phyloP scores from a whole-genome alignment of 2,888 invertebrate species.

The Mimumesa dahlbomi region DNA sequence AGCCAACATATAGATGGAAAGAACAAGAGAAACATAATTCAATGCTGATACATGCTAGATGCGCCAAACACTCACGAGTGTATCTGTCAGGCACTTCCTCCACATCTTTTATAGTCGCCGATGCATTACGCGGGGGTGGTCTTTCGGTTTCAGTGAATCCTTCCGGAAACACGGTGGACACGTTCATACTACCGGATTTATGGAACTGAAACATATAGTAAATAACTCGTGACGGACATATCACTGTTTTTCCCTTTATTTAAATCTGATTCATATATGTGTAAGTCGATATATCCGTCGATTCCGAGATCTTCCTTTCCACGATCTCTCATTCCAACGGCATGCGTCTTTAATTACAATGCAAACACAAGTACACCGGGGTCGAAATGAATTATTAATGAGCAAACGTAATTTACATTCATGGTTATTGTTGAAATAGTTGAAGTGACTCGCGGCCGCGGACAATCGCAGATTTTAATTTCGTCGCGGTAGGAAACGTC shows the following conservation, averaged over 20 bases:
- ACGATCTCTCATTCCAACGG: not conserved
- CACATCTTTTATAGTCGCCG: slow-evolving; percentile 34
- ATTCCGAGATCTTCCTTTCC: not conserved
- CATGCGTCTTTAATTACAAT: not conserved
- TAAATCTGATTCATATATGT: too few relatives aligned
- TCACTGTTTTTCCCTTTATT: too few relatives aligned
- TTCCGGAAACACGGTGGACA: slow-evolving; percentile 75
- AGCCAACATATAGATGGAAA: too few relatives aligned
- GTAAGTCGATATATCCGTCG: not conserved
- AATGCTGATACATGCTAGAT: not conserved
- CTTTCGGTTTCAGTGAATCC: slow-evolving; percentile 62
- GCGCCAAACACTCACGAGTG: slow-evolving; percentile 56
- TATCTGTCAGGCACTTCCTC: slow-evolving; percentile 33
- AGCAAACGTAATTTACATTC: slow-evolving; percentile 26
- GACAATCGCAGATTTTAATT: slow-evolving; percentile 13
- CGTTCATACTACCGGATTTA: slow-evolving; percentile 68
- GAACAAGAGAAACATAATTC: not conserved
- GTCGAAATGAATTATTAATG: slow-evolving; percentile 21
- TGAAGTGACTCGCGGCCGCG: not conserved
- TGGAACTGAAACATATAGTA: too few relatives aligned
- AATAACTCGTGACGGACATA: too few relatives aligned
- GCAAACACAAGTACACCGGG: not conserved
- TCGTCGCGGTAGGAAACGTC: not conserved
- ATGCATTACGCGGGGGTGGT: slow-evolving; percentile 40
- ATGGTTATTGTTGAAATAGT: not conserved